Base-by-base conservation (phyloP, 53 echinoderm and acorn worm species). In the Temnopleurus reevesii region DNA sequence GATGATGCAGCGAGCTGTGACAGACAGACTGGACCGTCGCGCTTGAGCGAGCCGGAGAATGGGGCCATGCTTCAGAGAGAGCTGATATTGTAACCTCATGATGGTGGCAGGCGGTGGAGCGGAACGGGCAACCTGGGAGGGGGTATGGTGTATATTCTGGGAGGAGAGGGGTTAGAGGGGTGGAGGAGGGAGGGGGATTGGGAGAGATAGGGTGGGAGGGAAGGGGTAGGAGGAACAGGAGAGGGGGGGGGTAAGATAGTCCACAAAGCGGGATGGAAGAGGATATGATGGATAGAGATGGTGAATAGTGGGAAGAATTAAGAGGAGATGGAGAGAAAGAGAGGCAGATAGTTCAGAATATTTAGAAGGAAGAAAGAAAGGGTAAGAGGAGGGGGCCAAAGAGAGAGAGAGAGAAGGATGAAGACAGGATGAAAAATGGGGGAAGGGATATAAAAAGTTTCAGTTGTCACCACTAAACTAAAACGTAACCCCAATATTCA, bases 41-140 rank as follows among this genome's bases (percentile, higher is more conserved):
- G 49, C 46, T 77, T 77, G 46, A 77, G 2, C 13, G 79, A 47
- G 41, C 79, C 79, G 24, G 10, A 12, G 49, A 47, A 26, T 46
- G 79, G 49, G 28, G 41, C 79, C 79, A 46, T 66, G 66, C 66
- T 66, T 46, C 47, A 47, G 2, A 15, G 25, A 25, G 47, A 47
- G 2, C 49, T 12, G 79, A 77, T 77, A 77, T 77, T 77, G 79
- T 77, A 77, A 43, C 79, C 46, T 77, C 49, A 47, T 77, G 64
- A 28, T 12, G 17, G 79, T 0, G 29, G 3, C 1, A 38, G 23
- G 21, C 25, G 49, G 26, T 28, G 28, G 49, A 47, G 79, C 49
- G 44, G 12, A 47, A 77, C 79, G 19, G 27, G 27, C 15, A 77
- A 13, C 24, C n/a, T 35, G 76, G 44, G 76, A 44, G 21, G 53